These are phyloP conservation scores for Agonopterix arenella DNA, from an alignment of 2,888 invertebrate species.

Conservation along the genomic window DNA sequence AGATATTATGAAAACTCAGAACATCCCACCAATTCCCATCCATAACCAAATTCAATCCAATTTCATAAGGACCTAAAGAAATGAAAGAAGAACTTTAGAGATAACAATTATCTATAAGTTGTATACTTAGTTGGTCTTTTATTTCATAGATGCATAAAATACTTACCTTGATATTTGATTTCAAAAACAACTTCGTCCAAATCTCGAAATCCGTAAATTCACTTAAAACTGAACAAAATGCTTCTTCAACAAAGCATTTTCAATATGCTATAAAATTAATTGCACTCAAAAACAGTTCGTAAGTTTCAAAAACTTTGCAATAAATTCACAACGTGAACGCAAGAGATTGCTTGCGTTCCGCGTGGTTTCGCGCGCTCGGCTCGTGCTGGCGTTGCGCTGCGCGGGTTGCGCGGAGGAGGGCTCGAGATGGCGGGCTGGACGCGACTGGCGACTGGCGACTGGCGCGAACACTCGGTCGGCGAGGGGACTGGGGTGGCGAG, in stretches of 20 bases:
- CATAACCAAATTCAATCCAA: too few relatives aligned
- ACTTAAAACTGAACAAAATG: neutral
- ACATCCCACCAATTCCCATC: too few relatives aligned
- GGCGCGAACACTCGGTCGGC: constrained; percentile 6
- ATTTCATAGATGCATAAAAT: too few relatives aligned
- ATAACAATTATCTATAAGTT: too few relatives aligned
- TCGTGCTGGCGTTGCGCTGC: neutral
- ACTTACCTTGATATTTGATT: too few relatives aligned
- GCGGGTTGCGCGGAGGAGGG: constrained; percentile 4
- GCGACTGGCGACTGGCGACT: constrained; percentile 6
- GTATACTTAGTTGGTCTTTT: too few relatives aligned
- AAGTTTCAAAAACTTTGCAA: neutral
- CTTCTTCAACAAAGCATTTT: constrained; percentile 3
- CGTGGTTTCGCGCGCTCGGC: constrained; percentile 1
- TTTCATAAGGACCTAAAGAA: too few relatives aligned
- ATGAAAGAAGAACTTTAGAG: too few relatives aligned
- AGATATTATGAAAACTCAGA: too few relatives aligned
- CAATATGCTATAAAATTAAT: neutral
- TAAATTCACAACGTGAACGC: constrained; percentile 24
- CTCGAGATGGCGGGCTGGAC: constrained; percentile 7
- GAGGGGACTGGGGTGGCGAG: constrained; percentile 11
- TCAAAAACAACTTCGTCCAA: neutral
- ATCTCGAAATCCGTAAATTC: neutral
- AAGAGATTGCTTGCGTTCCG: constrained; percentile 16
- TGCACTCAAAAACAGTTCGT: neutral